Evolutionary conservation across 2,797 vertebrate genomes (phyloP).

Genomic region (Muscicapa striata): DNA sequence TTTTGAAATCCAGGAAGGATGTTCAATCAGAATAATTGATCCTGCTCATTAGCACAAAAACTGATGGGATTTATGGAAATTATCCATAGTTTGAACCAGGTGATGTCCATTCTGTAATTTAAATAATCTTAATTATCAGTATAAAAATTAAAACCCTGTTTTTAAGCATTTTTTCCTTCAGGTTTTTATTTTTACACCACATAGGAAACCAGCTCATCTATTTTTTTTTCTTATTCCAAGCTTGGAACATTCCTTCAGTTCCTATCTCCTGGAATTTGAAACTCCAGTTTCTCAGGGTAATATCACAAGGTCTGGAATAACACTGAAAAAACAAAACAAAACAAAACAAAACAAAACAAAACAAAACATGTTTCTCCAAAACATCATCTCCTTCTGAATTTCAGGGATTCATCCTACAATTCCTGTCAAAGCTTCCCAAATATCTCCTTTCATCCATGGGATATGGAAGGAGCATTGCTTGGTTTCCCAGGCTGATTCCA

Average conservation of each 20-base stretch:
- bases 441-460: background rate
- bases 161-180: background rate
- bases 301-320: background rate
- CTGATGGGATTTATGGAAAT: background rate
- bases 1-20: background rate
- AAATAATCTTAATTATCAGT: background rate
- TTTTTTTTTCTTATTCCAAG: too few species aligned
- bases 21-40: background rate
- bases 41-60: background rate
- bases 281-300: background rate
- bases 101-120: background rate
- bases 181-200: background rate
- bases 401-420: background rate
- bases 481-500: background rate
- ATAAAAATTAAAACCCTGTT: accelerated
- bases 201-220: background rate
- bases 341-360: too few species aligned
- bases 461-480: background rate
- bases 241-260: background rate
- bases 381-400: background rate
- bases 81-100: background rate
- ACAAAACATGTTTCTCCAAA: background rate
- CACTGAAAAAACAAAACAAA: background rate
- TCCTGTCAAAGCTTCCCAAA: background rate
- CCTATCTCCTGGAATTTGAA: background rate